Evolutionary conservation across 2,888 invertebrate genomes (phyloP), one percentile per base, ranked within the genome.

Genomic region (Cyclophora punctaria): DNA sequence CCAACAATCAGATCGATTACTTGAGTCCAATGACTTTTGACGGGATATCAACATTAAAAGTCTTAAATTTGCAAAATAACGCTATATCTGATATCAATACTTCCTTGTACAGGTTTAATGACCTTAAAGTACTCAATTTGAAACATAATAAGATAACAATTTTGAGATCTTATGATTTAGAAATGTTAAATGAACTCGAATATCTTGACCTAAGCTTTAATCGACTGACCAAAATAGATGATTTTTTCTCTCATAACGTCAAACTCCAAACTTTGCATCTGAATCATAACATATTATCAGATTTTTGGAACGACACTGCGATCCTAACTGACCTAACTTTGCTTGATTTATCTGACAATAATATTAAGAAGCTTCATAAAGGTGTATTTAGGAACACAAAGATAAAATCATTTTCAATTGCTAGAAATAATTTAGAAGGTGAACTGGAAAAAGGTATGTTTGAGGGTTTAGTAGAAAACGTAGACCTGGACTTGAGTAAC

Each of bases 341-440:
- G 4, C 55, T 84, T 3, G 60, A 77, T 54, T 54, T 84, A 4
- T 75, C 80, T 0, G 48, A 56, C n/a, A 84, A 84, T 52, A 64
- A 67, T 49, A 50, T 84, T 7, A 72, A 66, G 41, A 48, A 6
- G 1, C 48, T 84, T 35, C 74, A 80, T 0, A 71, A 57, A 52
- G 56, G 67, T 5, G 46, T 80, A n/a, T 80, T 84, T 50, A 71
- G 67, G 60, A 67, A 65, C 6, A 78, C 71, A 59, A 60, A 55
- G n/a, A 59, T 84, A 37, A 44, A 50, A 3, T 20, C 3, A 0
- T 80, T 84, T 65, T 65, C 62, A 5, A 60, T 83, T 5, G 49
- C 53, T 43, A 62, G 60, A 7, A 84, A 84, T 48, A 53, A 53
- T 35, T 52, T 84, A 44, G 61, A 71, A 58, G 80, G 80, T 20